Evolutionary conservation across 2,113 vertebrate species (phyloP).

Genomic region (Aptenodytes forsteri): DNA sequence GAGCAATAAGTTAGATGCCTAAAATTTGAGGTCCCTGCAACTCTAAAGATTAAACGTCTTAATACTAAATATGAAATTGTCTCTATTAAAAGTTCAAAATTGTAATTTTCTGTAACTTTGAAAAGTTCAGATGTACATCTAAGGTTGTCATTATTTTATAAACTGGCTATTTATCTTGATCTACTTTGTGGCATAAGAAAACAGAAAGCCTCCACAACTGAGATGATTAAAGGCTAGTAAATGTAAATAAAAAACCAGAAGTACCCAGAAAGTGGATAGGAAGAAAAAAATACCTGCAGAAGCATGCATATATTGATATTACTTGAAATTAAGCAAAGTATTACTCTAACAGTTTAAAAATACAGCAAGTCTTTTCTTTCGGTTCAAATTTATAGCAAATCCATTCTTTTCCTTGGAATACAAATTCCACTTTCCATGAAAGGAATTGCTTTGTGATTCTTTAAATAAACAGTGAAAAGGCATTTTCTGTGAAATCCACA

Average conservation of each 20-base stretch:
- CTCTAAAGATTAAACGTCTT: background rate
- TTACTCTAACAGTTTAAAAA: background rate
- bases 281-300: background rate
- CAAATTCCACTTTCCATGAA: background rate
- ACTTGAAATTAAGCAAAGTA: conserved; percentile 6
- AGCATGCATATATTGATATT: background rate
- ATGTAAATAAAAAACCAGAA: background rate
- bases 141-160: background rate
- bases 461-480: background rate
- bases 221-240: background rate
- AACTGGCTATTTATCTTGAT: background rate
- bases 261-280: background rate
- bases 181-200: background rate
- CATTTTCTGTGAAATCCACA: background rate
- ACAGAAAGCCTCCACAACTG: background rate
- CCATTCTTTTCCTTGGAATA: background rate
- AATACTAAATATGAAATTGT: background rate
- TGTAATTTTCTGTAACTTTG: background rate
- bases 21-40: background rate
- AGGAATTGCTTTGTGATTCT: background rate
- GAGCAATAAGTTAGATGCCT: background rate
- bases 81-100: background rate
- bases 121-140: background rate
- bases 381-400: background rate
- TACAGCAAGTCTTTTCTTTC: background rate